Conservation (phyloP, 2,113 vertebrate genomes). For the Microcebus jonahi region DNA sequence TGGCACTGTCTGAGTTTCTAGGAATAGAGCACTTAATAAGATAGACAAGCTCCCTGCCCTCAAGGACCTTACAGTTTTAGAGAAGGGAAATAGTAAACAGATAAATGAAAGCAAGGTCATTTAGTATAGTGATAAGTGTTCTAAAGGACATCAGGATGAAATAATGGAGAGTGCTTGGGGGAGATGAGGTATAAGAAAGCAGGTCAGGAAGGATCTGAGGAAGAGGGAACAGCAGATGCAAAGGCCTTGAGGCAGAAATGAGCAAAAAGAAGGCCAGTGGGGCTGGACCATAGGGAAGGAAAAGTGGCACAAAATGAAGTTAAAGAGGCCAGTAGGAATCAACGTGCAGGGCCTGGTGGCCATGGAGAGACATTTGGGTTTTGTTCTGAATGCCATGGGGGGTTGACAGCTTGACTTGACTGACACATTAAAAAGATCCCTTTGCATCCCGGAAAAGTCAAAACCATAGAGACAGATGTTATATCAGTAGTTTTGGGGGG, state of each 20-base stretch:
- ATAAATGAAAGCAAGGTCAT: not conserved
- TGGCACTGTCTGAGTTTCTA: not conserved
- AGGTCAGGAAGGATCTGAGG: not conserved
- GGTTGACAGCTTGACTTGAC: not conserved
- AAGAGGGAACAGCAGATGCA: not conserved
- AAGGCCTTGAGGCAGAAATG: not conserved
- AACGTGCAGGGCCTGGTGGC: not conserved
- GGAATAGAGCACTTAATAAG: not conserved
- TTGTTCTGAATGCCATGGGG: not conserved
- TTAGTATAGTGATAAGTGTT: not conserved
- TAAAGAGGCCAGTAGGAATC: not conserved
- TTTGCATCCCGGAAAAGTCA: conserved; percentile 14
- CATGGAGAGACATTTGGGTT: not conserved
- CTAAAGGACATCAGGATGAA: not conserved
- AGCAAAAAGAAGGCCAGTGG: not conserved
- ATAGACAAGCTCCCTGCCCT: not conserved
- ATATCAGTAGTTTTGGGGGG: not conserved
- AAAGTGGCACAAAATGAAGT: not conserved
- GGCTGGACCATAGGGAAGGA: not conserved
- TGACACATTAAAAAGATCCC: not conserved
- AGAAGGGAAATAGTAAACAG: not conserved
- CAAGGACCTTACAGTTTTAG: not conserved
- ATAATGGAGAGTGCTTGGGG: not conserved
- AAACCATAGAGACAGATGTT: not conserved
- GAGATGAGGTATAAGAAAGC: not conserved